Conservation (phyloP, 2,888 invertebrate genomes). For the Caenorhabditis sp. region DNA sequence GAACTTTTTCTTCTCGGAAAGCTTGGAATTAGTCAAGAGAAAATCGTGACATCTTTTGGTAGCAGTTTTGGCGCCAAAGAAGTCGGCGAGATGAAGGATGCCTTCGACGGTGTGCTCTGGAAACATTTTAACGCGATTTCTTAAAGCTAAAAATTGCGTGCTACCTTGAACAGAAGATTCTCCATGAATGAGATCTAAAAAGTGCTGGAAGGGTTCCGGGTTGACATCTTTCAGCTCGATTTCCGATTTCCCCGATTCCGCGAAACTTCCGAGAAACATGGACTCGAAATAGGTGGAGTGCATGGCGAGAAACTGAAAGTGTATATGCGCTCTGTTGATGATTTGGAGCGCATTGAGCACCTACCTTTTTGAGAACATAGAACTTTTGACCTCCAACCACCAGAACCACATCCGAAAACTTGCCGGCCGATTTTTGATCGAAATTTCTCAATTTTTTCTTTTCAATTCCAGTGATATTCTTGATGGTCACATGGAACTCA, state of each 20-base stretch:
- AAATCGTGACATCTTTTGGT: background rate
- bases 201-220: background rate
- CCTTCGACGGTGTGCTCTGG: background rate
- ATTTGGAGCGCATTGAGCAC: too few relatives aligned
- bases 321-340: too few relatives aligned
- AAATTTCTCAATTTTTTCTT: background rate
- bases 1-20: too few relatives aligned
- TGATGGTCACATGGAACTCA: background rate
- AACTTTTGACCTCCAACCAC: background rate
- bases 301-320: background rate
- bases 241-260: background rate
- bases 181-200: background rate
- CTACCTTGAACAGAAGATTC: background rate
- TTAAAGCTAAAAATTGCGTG: too few relatives aligned
- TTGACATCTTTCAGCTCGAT: background rate
- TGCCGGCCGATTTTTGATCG: background rate
- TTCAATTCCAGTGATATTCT: background rate
- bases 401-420: background rate
- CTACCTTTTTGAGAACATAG: background rate
- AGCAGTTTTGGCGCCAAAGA: background rate
- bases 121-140: background rate
- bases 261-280: background rate
- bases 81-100: slow-evolving; percentile 1
- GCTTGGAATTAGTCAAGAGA: background rate
- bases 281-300: slow-evolving; percentile 7